Evolutionary conservation across 2,797 vertebrate genomes (phyloP), one percentile per base, ranked within the genome.

Genomic region (Coilia nasus): DNA sequence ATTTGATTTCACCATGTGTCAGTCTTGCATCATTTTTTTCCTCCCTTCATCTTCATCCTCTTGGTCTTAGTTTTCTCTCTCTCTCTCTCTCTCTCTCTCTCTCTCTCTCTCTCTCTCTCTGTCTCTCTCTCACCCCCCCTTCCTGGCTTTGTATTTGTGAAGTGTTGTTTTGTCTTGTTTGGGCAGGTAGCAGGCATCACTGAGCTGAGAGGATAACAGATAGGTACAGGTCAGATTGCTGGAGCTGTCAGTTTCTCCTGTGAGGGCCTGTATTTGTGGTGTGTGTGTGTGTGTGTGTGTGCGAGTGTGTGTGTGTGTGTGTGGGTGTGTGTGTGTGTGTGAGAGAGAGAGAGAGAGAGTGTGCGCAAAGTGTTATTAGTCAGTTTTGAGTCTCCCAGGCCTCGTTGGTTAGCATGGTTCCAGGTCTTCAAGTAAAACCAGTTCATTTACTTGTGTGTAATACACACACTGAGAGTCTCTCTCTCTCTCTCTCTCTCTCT

Each of bases 361-460:
- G 7, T 54, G 50, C 14, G 50, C 9, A 6, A 35, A 10, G 28
- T 83, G 41, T 25, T n/a, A n/a, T 59, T 57, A 15, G 23, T 75
- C n/a, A n/a, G n/a, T n/a, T n/a, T 35, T 82, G 12, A n/a, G 62
- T 57, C 57, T 85, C 57, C 56, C 83, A 80, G 86, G 82, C n/a
- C 17, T n/a, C 83, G 17, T 23, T 56, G 31, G 56, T 57, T 56
- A 59, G 71, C 71, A 35, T 35, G 9, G 50, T 67, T 82, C 83
- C 57, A 83, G 85, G 56, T 47, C 17, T 50, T 44, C 86, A 25
- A 54, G 81, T 86, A 59, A 82, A 67, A 88, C 84, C 81, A 82
- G 87, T 87, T 83, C 75, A 82, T 44, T 82, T 82, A 54, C 57
- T 71, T 59, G 12, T 54, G 31, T 82, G 62, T 86, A 80, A 60